These are phyloP conservation scores for Sinella curviseta DNA, from an alignment of 1,140 invertebrate genomes.

Conservation along the genomic window DNA sequence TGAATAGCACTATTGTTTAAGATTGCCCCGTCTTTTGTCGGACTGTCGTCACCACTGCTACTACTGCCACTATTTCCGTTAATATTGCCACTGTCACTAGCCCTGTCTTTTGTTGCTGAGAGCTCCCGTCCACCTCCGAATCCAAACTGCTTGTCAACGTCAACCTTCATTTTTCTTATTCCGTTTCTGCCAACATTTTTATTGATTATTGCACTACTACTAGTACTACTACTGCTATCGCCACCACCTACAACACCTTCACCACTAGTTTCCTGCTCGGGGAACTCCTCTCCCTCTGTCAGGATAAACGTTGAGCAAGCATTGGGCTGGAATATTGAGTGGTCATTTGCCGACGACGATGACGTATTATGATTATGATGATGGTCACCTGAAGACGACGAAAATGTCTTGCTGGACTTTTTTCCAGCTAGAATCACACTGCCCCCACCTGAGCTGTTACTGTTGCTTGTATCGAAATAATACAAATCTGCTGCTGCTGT, in stretches of 20 bases:
- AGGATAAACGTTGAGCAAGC: constrained; percentile 19
- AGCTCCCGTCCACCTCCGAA: too few relatives aligned
- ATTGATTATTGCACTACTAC: not conserved
- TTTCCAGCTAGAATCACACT: not conserved
- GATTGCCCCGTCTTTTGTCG: too few relatives aligned
- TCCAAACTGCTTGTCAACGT: not conserved
- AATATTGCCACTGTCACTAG: not conserved
- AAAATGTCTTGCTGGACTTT: not conserved
- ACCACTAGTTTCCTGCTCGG: not conserved
- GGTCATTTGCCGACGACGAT: not conserved
- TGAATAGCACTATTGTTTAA: constrained; percentile 56
- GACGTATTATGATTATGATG: not conserved
- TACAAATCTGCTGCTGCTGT: not conserved
- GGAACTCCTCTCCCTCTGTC: constrained; percentile 2
- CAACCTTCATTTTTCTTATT: not conserved
- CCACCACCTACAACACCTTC: not conserved
- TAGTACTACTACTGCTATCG: not conserved
- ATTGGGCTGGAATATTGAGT: not conserved
- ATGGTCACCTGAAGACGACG: too few relatives aligned
- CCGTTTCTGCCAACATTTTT: too few relatives aligned
- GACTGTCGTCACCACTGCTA: not conserved
- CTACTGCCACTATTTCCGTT: not conserved
- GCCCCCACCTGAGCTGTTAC: not conserved
- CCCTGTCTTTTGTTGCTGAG: too few relatives aligned
- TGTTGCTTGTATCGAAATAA: constrained; percentile 14